These are phyloP conservation scores for Acrobasis repandana DNA, from an alignment of 2,888 invertebrate genomes.

Conservation along the genomic window DNA sequence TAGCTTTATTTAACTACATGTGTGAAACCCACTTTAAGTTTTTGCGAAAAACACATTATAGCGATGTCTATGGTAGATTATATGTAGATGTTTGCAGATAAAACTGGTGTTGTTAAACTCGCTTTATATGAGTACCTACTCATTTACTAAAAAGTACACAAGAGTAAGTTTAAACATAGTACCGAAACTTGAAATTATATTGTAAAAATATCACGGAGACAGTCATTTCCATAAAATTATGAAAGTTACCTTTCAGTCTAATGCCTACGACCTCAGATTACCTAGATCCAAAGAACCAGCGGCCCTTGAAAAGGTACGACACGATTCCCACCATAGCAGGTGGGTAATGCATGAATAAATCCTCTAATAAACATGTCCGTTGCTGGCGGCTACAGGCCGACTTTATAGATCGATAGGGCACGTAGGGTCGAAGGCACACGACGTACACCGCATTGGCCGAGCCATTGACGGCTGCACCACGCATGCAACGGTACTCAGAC, in stretches of 20 bases:
- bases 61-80: neutral
- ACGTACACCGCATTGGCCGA: slow-evolving; percentile 58
- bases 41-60: neutral
- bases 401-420: slow-evolving; percentile 75
- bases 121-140: neutral
- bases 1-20: too few relatives aligned
- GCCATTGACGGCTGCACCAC: slow-evolving; percentile 55
- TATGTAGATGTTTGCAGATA: neutral
- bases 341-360: slow-evolving; percentile 19
- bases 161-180: neutral
- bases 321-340: slow-evolving; percentile 19
- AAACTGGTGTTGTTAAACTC: neutral
- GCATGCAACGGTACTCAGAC: slow-evolving; percentile 66
- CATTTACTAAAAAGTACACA: neutral
- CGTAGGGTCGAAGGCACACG: slow-evolving; percentile 65
- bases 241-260: neutral
- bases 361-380: slow-evolving; percentile 27
- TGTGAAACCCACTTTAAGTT: neutral
- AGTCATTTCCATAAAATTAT: neutral
- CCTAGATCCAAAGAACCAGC: slow-evolving; percentile 6
- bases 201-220: neutral
- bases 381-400: slow-evolving; percentile 41
- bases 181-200: neutral
- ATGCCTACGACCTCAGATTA: neutral
- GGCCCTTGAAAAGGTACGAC: slow-evolving; percentile 1